These are phyloP conservation scores for Lasioglossum villosulum DNA, from an alignment of 2,888 invertebrate genomes.

Conservation along the genomic window DNA sequence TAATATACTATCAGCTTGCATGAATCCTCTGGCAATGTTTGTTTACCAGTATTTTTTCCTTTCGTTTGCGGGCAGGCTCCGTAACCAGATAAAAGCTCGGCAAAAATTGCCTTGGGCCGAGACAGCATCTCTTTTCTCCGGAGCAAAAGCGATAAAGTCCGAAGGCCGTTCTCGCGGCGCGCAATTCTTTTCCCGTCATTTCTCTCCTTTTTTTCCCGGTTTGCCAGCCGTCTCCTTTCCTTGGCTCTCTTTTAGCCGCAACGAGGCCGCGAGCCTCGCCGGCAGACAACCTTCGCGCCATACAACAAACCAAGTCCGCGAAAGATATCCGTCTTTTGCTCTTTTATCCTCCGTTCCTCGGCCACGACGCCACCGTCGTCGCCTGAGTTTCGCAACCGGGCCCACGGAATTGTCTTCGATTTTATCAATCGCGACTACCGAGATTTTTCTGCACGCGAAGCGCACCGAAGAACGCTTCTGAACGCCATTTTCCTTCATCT, in stretches of 20 bases:
- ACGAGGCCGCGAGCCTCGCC: constrained; percentile 80
- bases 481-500: neutral
- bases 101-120: constrained; percentile 23
- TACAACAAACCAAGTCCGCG: constrained; percentile 59
- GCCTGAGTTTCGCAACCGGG: constrained; percentile 24
- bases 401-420: neutral
- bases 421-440: neutral
- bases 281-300: constrained; percentile 81
- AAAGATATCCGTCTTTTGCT: constrained; percentile 69
- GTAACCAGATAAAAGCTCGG: constrained; percentile 8
- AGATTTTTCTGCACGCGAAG: neutral
- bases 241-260: constrained; percentile 76
- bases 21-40: neutral
- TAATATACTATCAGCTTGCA: neutral
- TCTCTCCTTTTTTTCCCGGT: constrained; percentile 59
- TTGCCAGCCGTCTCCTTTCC: constrained; percentile 63
- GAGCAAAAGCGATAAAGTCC: constrained; percentile 66
- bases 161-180: constrained; percentile 68
- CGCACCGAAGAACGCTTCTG: neutral
- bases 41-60: neutral
- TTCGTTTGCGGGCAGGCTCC: too few relatives aligned
- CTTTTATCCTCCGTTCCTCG: constrained; percentile 45
- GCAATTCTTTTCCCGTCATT: constrained; percentile 74
- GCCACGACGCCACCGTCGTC: constrained; percentile 28
- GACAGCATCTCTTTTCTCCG: constrained; percentile 55